Evolutionary conservation across 2,797 vertebrate genomes (phyloP), one percentile per base, ranked within the genome.

Genomic region (Parambassis ranga): DNA sequence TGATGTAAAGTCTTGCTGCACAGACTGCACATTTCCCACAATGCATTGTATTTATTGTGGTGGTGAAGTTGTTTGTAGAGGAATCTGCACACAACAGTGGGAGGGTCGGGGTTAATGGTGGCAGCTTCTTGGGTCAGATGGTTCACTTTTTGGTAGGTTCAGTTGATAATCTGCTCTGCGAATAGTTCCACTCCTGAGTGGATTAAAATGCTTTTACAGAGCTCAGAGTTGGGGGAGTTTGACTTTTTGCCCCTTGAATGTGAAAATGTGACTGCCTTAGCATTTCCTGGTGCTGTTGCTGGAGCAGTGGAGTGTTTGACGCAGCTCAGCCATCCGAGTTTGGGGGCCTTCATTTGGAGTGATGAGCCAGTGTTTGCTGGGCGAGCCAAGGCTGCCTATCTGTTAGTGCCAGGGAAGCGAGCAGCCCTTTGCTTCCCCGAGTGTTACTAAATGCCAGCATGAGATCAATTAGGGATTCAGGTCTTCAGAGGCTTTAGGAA

Each of bases 401-500:
- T 60, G 62, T 69, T 64, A 36, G 68, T 52, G 73, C 53, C 82
- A 72, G 55, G 14, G 47, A 62, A 43, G 74, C 56, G 20, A 65
- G 61, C 64, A 20, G 60, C 37, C 53, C 63, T 85, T 72, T 82
- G 75, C 74, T 85, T 87, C 59, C 51, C 67, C 41, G 69, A 82
- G 77, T 79, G 71, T 81, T 81, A 60, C 79, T 85, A 85, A 89
- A 86, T 38, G 69, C 76, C 73, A 81, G 80, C 79, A 87, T 65
- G 70, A 79, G 83, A 87, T 86, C 82, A 85, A 90, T 92, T 88
- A 83, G 75, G 81, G 79, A 81, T 84, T 83, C 52, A 51, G 79
- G 88, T 85, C 88, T 90, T 89, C 79, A 82, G 89, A 89, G 84
- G 85, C 76, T 84, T 75, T 64, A 84, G 83, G 75, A 88, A 77